Evolutionary conservation across 2,888 invertebrate species (phyloP).

Genomic region (Brachypalpus laphriformis): DNA sequence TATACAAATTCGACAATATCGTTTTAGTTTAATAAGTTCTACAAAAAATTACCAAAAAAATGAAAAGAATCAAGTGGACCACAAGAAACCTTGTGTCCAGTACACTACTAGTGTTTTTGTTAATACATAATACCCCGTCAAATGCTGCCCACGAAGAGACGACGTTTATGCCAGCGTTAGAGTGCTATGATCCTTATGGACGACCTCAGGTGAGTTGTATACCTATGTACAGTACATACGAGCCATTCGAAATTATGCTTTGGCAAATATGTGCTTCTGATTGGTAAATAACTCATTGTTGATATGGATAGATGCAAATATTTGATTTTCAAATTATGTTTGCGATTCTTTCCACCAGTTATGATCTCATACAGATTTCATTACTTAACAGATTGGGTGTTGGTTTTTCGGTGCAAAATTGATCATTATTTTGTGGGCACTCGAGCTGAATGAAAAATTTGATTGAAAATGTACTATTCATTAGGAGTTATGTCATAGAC

Average conservation of each 20-base stretch:
- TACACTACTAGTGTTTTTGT: slow-evolving; percentile 75
- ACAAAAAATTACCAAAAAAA: slow-evolving; percentile 62
- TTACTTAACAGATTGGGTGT: slow-evolving; percentile 22
- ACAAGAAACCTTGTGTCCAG: slow-evolving; percentile 75
- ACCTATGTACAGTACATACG: too few species aligned
- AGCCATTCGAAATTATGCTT: background rate
- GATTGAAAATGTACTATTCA: background rate
- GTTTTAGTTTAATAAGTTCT: slow-evolving; percentile 28
- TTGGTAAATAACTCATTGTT: background rate
- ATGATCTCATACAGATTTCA: slow-evolving; percentile 45
- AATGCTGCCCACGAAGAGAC: slow-evolving; percentile 77
- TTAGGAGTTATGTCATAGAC: slow-evolving; percentile 32
- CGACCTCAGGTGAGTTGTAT: slow-evolving; percentile 84
- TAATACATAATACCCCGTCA: slow-evolving; percentile 75
- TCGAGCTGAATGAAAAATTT: background rate
- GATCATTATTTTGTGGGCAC: background rate
- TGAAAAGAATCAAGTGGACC: slow-evolving; percentile 81
- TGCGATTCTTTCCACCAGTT: slow-evolving; percentile 12
- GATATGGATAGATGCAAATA: slow-evolving; percentile 7
- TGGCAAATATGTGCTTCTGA: slow-evolving; percentile 5
- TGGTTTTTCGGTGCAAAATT: slow-evolving; percentile 15
- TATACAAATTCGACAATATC: slow-evolving; percentile 5
- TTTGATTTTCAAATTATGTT: slow-evolving; percentile 33
- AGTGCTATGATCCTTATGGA: slow-evolving; percentile 85
- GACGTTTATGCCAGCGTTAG: slow-evolving; percentile 81